Evolutionary conservation across 2,113 vertebrate species (phyloP).

Genomic region (Engraulis encrasicolus): DNA sequence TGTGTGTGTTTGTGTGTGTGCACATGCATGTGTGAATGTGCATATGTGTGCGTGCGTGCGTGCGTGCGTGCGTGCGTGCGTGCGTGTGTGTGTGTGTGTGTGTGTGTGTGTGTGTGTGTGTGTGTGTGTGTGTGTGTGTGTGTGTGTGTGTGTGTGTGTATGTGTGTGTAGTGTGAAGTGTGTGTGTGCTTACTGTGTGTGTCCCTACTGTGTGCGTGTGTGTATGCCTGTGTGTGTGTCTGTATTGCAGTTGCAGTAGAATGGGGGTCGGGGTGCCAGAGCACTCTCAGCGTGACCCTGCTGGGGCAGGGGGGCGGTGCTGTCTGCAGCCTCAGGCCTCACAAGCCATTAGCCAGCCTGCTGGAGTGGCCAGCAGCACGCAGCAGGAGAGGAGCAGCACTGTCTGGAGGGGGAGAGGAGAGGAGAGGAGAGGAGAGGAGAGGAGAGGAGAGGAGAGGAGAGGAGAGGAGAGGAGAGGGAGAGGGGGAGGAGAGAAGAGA

Average conservation of each 20-base stretch:
- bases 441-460: background rate
- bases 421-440: background rate
- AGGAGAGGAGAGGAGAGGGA: too few relatives aligned
- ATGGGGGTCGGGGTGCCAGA: background rate
- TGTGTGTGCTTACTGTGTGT: background rate
- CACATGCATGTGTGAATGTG: background rate
- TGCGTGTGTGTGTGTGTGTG: background rate
- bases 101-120: background rate
- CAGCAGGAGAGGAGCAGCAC: background rate
- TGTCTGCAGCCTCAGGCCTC: background rate
- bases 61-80: background rate
- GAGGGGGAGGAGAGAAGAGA: too few relatives aligned
- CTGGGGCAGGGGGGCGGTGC: background rate
- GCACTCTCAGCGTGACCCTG: background rate
- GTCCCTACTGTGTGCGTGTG: background rate
- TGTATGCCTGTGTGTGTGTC: background rate
- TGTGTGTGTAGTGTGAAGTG: background rate
- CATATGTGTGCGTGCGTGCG: background rate
- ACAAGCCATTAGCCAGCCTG: background rate
- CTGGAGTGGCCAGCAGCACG: background rate
- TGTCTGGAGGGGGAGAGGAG: too few relatives aligned
- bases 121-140: background rate
- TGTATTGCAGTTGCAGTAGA: background rate
- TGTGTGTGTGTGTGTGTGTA: background rate
- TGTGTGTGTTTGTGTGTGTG: background rate